Base-by-base conservation (phyloP, 2,113 vertebrate genomes). In the Actinemys pallida region DNA sequence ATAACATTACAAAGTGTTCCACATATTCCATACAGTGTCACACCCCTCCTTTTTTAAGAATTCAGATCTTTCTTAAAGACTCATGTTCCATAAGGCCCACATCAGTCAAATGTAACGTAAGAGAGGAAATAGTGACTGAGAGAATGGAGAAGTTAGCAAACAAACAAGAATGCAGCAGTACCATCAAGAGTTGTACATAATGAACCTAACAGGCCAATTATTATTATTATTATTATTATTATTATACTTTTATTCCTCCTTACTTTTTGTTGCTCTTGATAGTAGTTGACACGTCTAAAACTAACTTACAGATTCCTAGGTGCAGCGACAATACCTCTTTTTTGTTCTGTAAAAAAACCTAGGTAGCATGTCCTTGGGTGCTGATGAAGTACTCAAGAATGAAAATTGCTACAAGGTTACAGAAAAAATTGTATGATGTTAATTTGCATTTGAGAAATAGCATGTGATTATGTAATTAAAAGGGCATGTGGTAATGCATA, bases 61-160 rank as follows among this genome's bases (percentile, higher is more conserved):
- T 17, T n/a, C 31, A 65, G 62, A 8, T 65, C 62, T 31, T 31
- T 65, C 4, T 27, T 83, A 29, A 87, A 27, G 7, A 90, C 14
- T 27, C 39, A 16, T 27, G 47, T 87, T 83, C 49, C 52, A 50
- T 11, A 17, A 83, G 29, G 16, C 59, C 11, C 20, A 95, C 93
- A 92, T 89, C 39, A 86, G 83, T 52, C 81, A n/a, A 90, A 59
- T 31, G 11, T 84, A 80, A 76, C 86, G 59, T n/a, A 16, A 84
- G 29, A 65, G 96, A 94, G 94, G 83, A 95, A 95, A 56, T n/a
- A 35, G 78, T 24, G 47, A n/a, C 56, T 94, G 86, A 95, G 83
- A 83, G 94, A 89, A 95, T 90, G 89, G 89, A 88, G 90, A 92
- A 96, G 93, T 81, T 89, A 20, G 93, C 31, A 92, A 90, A 1